Evolutionary conservation across 2,888 invertebrate species (phyloP).

Genomic region (Rhagonycha lutea): DNA sequence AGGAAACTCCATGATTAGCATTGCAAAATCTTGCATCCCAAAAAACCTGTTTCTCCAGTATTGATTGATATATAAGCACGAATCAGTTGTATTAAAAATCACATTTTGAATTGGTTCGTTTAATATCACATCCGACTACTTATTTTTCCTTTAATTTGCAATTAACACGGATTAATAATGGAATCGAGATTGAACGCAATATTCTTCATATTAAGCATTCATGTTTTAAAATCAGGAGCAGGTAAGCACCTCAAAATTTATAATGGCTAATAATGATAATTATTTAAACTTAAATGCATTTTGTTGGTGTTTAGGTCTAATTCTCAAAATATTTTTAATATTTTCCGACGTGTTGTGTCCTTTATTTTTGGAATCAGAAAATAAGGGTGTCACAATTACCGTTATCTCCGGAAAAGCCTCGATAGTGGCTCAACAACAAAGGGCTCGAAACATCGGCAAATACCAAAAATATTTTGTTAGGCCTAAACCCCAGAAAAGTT

Average conservation of each 20-base stretch:
- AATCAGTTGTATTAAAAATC: not conserved
- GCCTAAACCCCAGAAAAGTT: too few relatives aligned
- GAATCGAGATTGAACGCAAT: not conserved
- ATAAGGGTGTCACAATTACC: too few relatives aligned
- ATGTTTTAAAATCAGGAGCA: not conserved
- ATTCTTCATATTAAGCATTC: not conserved
- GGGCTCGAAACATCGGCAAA: too few relatives aligned
- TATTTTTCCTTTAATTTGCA: not conserved
- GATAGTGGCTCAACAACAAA: too few relatives aligned
- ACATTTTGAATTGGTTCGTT: not conserved
- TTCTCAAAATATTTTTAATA: too few relatives aligned
- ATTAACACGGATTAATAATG: not conserved
- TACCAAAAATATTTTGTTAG: too few relatives aligned
- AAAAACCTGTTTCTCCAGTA: not conserved
- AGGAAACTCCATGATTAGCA: not conserved
- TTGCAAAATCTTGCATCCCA: not conserved
- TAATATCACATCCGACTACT: not conserved
- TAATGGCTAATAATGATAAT: too few relatives aligned
- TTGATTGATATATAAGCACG: not conserved
- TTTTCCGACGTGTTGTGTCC: too few relatives aligned
- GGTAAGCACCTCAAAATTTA: not conserved
- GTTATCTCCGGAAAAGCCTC: too few relatives aligned
- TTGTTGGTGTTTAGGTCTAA: too few relatives aligned
- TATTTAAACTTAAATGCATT: too few relatives aligned
- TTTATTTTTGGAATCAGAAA: too few relatives aligned